phyloP scores from a whole-genome alignment of 2,113 vertebrate species.

The Pterocles gutturalis region DNA sequence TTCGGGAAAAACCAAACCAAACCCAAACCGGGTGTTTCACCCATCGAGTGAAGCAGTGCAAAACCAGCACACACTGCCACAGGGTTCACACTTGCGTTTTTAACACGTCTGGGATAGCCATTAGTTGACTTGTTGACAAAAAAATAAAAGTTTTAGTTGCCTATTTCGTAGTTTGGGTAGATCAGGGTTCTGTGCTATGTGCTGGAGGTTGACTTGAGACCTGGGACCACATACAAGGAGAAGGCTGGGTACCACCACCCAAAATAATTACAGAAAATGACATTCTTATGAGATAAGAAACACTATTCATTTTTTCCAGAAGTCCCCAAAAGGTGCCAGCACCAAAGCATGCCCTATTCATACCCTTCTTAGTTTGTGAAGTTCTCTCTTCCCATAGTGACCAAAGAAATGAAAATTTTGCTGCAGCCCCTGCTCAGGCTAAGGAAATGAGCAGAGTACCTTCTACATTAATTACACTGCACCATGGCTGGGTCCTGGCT shows the following conservation, averaged over 20 bases:
- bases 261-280: background rate
- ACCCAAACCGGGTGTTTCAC: background rate
- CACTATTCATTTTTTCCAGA: background rate
- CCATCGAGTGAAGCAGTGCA: background rate
- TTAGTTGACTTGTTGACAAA: background rate
- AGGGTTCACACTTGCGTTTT: background rate
- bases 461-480: background rate
- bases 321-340: background rate
- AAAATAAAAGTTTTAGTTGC: background rate
- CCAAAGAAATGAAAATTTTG: rapidly evolving
- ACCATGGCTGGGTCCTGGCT: background rate
- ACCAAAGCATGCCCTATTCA: background rate
- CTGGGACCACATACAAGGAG: background rate
- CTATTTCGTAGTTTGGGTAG: too few species aligned
- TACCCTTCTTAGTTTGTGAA: background rate
- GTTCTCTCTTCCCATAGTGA: background rate
- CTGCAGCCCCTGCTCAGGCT: background rate
- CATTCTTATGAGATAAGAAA: background rate
- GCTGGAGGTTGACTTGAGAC: background rate
- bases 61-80: background rate
- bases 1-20: background rate
- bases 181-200: background rate
- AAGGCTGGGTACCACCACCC: background rate
- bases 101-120: background rate
- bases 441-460: background rate